A percentile compares a stretch with the other conserved stretches of the same genome.
phyloP scores from a whole-genome alignment of 2,797 vertebrate species.

The Lepilemur ruficaudatus region DNA sequence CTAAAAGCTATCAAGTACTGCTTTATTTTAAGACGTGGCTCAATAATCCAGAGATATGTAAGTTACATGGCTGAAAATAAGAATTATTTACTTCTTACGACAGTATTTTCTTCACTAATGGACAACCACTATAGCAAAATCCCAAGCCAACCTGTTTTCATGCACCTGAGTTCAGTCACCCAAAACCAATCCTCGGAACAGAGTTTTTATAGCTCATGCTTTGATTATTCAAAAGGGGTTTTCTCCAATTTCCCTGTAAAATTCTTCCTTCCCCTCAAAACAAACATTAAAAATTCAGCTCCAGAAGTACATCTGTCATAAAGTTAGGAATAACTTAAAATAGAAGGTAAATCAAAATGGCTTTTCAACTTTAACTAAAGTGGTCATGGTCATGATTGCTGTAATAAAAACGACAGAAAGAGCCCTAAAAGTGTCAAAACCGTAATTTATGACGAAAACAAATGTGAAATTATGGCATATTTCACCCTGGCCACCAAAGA shows the following conservation, averaged over 20 bases:
- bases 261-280: constrained; percentile 36
- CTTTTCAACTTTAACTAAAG: constrained; percentile 71
- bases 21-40: background rate
- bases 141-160: background rate
- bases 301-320: constrained; percentile 25
- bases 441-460: constrained; percentile 69
- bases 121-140: background rate
- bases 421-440: constrained; percentile 70
- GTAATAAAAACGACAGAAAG: constrained; percentile 66
- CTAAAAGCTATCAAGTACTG: background rate
- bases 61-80: background rate
- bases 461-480: constrained; percentile 59
- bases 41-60: background rate
- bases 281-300: constrained; percentile 53
- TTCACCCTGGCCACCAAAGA: constrained; percentile 60
- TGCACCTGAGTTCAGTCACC: background rate
- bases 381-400: constrained; percentile 61
- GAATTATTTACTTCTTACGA: background rate
- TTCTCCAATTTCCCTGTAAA: constrained; percentile 59
- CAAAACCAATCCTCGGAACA: constrained; percentile 2
- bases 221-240: constrained; percentile 25
- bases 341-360: constrained; percentile 65
- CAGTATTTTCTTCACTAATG: background rate
- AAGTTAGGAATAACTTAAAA: constrained; percentile 71
- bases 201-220: background rate